phyloP scores from a whole-genome alignment of 2,113 vertebrate species.

The Myocastor coypus region DNA sequence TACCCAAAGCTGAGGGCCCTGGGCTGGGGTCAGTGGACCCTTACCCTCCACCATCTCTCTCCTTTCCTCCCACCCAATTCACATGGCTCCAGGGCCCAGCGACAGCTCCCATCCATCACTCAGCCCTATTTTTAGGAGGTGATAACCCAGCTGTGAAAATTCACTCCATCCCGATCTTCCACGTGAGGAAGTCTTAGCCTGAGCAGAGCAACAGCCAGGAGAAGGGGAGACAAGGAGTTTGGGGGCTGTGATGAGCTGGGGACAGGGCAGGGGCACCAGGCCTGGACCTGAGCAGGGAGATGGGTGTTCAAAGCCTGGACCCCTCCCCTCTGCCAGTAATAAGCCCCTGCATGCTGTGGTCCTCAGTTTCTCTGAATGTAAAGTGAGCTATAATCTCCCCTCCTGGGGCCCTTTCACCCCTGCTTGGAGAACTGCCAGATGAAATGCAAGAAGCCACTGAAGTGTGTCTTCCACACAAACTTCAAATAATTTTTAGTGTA shows the following conservation, averaged over 20 bases:
- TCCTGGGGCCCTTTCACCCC: not conserved
- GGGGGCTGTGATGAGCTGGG: not conserved
- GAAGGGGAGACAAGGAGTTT: accelerated
- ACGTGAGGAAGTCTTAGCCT: slow-evolving; percentile 48
- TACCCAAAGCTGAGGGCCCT: not conserved
- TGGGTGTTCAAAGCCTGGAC: not conserved
- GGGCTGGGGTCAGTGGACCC: not conserved
- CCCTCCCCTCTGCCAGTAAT: not conserved
- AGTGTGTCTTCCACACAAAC: not conserved
- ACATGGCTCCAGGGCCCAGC: not conserved
- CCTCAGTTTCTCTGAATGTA: not conserved
- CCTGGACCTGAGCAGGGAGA: not conserved
- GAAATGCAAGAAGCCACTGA: not conserved
- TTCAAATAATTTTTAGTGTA: not conserved
- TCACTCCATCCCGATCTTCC: slow-evolving; percentile 57
- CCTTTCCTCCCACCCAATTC: not conserved
- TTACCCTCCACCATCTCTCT: not conserved
- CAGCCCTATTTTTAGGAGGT: slow-evolving; percentile 79
- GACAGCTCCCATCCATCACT: slow-evolving; percentile 72
- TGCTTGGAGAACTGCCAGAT: not conserved
- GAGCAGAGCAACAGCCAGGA: not conserved
- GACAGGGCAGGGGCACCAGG: not conserved
- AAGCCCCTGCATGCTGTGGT: not conserved
- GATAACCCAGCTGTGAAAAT: slow-evolving; percentile 81
- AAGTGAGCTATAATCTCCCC: not conserved